Base-by-base conservation (phyloP, 2,797 vertebrate genomes). In the Kryptolebias ocellatus region DNA sequence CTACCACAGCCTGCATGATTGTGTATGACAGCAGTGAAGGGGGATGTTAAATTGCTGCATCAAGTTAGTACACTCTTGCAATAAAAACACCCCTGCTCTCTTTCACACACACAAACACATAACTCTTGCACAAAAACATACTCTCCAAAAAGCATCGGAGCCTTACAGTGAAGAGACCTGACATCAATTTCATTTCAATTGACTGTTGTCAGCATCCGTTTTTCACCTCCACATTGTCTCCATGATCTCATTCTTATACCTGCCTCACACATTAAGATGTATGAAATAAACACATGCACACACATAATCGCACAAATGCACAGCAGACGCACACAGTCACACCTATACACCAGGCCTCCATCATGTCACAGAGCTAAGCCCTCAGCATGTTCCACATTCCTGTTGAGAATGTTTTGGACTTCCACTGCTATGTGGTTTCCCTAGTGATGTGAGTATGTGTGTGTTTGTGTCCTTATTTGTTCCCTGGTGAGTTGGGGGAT, bases 151-250 rank as follows among this genome's bases (percentile, higher is more conserved):
- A 49, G 15, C 39, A 51, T 76, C 64, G 76, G 53, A 83, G 70
- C 55, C 53, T 70, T 67, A 74, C 29, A 54, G 72, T 64, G 61
- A 87, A 81, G 79, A 90, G 67, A 83, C 65, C 71, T 70, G 74
- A 84, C 77, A 88, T 88, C 84, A 84, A 87, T 87, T 88, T 85
- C 56, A 81, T 74, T 83, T 77, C 64, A 87, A 90, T 84, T 83
- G 73, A 84, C 55, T 85, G 54, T 76, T 85, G 81, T 89, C 79
- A 84, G 80, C 71, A 86, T 88, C 69, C 4, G 46, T 79, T 85
- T 80, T 81, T 82, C 72, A 83, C 84, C 70, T 80, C 52, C 60
- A 62, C 64, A 80, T 85, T 70, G 81, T 58, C 52, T 58, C 64
- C 64, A 59, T 77, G 58, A 74, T 60, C 29, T 75, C 11, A 3